A percentile compares a stretch with the other conserved stretches of the same genome.
Evolutionary conservation across 2,113 vertebrate species (phyloP).

Genomic region (Gallinago jamesoni): DNA sequence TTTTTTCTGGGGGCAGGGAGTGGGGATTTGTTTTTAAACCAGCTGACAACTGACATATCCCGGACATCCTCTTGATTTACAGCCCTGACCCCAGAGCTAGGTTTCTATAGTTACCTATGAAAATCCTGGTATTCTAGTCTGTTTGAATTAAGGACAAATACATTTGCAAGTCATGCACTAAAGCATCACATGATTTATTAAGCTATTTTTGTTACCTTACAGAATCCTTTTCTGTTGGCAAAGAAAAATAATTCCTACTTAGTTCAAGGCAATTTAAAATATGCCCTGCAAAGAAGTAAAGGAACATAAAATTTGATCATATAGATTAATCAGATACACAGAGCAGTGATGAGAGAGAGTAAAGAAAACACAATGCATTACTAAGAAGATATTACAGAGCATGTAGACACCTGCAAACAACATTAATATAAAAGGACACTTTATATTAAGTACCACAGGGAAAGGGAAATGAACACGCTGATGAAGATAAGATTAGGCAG

Average conservation of each 20-base stretch:
- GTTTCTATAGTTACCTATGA: neutral
- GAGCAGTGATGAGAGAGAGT: neutral
- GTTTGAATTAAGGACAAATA: neutral
- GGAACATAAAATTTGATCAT: neutral
- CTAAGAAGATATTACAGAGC: neutral
- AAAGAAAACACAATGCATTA: neutral
- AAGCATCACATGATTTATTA: neutral
- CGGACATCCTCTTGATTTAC: neutral
- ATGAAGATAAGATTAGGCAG: constrained; percentile 27
- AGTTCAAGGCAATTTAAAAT: constrained; percentile 32
- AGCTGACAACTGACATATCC: neutral
- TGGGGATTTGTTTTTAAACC: neutral
- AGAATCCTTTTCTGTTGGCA: neutral
- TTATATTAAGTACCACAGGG: neutral
- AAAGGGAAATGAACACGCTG: constrained; percentile 23
- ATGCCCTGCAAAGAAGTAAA: neutral
- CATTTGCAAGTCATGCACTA: neutral
- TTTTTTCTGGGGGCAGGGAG: neutral
- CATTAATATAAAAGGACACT: constrained; percentile 23
- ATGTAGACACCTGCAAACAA: constrained; percentile 26
- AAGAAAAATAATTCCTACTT: neutral
- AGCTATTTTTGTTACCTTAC: constrained; percentile 13
- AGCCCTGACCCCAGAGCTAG: neutral
- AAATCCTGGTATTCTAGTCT: neutral
- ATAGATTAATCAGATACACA: neutral